phyloP scores from a whole-genome alignment of 2,797 vertebrate species.

The Lophius americanus region DNA sequence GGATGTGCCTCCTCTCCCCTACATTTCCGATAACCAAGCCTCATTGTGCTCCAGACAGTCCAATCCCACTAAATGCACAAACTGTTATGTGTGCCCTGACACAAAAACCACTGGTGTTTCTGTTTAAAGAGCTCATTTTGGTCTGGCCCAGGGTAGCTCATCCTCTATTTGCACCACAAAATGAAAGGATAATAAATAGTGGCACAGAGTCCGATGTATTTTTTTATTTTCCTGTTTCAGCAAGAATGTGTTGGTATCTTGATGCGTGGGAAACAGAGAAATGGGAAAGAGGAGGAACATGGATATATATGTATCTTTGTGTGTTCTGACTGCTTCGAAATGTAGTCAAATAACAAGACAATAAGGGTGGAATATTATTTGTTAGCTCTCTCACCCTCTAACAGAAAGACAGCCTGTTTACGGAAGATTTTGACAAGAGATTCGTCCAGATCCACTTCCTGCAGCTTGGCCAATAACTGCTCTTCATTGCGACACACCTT shows the following conservation, averaged over 20 bases:
- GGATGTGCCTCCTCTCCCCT: slow-evolving; percentile 45
- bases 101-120: slow-evolving; percentile 73
- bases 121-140: slow-evolving; percentile 78
- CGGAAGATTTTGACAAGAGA: slow-evolving; percentile 97
- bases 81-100: slow-evolving; percentile 69
- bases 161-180: slow-evolving; percentile 89
- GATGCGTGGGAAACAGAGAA: slow-evolving; percentile 44
- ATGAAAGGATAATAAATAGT: slow-evolving; percentile 78
- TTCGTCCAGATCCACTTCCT: slow-evolving; percentile 96
- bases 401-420: slow-evolving; percentile 97
- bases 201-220: slow-evolving; percentile 65
- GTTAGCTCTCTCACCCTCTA: slow-evolving; percentile 87
- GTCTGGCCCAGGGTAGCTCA: slow-evolving; percentile 69
- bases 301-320: slow-evolving; percentile 6
- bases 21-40: slow-evolving; percentile 67
- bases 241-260: slow-evolving; percentile 51
- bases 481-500: slow-evolving; percentile 98
- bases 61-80: slow-evolving; percentile 54
- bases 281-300: slow-evolving; percentile 31
- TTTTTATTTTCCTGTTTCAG: slow-evolving; percentile 70
- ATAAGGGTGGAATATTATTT: slow-evolving; percentile 13
- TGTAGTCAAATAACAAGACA: slow-evolving; percentile 23
- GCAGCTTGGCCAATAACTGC: slow-evolving; percentile 96
- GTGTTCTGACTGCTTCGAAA: slow-evolving; percentile 20
- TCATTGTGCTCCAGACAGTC: slow-evolving; percentile 56